Base-by-base conservation (phyloP, 2,113 vertebrate species). In the Aphyosemion australe region DNA sequence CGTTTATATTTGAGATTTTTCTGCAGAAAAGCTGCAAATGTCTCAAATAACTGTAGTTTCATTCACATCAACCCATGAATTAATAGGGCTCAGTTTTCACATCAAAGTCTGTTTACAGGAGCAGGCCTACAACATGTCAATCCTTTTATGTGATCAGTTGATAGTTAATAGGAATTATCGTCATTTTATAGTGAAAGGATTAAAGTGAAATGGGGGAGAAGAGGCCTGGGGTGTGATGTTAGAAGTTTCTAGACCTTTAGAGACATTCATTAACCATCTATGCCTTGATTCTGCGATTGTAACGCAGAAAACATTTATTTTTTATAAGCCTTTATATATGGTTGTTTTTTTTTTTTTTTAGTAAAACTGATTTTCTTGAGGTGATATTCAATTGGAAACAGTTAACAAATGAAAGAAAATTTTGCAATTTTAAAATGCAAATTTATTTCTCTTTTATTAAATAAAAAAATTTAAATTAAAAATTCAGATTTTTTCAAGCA, bases 1-100 rank as follows among this genome's bases (percentile, higher is more conserved):
- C 19, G 6, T 16, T 26, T 46, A 14, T 46, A 34, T 7, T 67
- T 54, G 8, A 75, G 55, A 31, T 62, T 65, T 46, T 69, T 65
- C 26, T 10, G 18, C n/a, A 26, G 62, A 51, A 61, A 37, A 32
- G 41, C 69, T 52, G 11, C n/a, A 14, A 60, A 47, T 63, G 26
- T 50, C 46, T 47, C 0, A 46, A 72, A 59, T 26, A 15, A 55
- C 20, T 55, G 4, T 43, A 21, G 4, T 45, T 9, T 61, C 9
- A 45, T 60, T 49, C 45, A 49, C 3, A 45, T 15, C 31, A 46
- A 49, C 21, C 21, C 13, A 1, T 54, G 34, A 2, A 31, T 15
- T 39, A 16, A 47, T 61, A 12, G 16, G 14, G 39, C 39, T 3
- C 12, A 5, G 20, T 32, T 64, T 31, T n/a, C 34, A n/a, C 18